These are phyloP conservation scores for Fringilla coelebs DNA, from an alignment of 2,797 vertebrate genomes.

Conservation along the genomic window DNA sequence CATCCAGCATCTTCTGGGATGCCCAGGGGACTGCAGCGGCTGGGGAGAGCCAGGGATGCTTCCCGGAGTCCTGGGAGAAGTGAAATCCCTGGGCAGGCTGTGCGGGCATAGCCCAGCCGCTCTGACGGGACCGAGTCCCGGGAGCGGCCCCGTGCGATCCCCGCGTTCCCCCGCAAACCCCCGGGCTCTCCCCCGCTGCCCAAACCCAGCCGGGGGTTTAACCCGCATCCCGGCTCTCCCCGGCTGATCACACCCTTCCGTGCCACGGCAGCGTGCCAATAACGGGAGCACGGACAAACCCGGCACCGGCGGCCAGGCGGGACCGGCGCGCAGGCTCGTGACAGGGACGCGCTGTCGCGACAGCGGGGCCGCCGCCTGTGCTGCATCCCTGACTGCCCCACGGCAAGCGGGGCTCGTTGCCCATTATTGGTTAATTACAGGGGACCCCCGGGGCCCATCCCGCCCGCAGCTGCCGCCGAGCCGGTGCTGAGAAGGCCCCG, in stretches of 20 bases:
- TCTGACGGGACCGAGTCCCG: neutral
- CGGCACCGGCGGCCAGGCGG: neutral
- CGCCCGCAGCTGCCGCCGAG: neutral
- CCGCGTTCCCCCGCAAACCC: neutral
- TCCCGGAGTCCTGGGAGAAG: neutral
- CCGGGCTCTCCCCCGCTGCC: neutral
- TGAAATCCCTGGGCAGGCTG: neutral
- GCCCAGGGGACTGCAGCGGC: neutral
- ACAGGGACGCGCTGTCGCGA: neutral
- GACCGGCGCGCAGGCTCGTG: neutral
- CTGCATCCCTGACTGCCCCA: accelerated
- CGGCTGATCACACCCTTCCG: neutral
- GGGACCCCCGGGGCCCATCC: neutral
- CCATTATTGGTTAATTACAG: neutral
- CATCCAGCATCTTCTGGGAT: neutral
- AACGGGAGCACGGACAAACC: neutral
- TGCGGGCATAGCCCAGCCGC: neutral
- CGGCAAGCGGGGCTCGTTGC: neutral
- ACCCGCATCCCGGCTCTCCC: neutral
- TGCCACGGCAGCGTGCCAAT: neutral
- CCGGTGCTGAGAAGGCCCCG: neutral
- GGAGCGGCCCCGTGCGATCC: neutral
- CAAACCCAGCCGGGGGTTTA: neutral
- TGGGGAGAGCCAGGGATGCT: neutral
- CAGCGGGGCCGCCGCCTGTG: neutral